Base-by-base conservation (phyloP, 2,888 invertebrate genomes). In the Aproaerema taeniolella region DNA sequence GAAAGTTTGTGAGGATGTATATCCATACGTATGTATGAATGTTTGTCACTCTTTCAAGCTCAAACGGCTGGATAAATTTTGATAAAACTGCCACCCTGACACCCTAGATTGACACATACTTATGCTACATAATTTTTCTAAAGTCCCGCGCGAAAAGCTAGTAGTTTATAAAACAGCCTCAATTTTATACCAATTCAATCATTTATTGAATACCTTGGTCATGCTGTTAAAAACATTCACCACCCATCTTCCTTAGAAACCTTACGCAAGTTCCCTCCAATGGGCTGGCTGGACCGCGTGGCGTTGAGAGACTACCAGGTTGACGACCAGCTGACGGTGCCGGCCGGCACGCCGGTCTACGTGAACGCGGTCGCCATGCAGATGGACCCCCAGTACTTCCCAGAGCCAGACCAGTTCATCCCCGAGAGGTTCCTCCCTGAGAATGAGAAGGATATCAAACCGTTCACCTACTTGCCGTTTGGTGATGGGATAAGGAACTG, bases 401-500 rank as follows among this genome's bases (percentile, higher is more conserved):
- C 87, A 0, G 73, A 89, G 6, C 89, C 89, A 0, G 51, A 62
- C 0, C 74, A 74, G 49, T 90, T 89, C 47, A 76, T 87, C 47
- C 89, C 89, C 7, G 73, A 88, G 39, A 56, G 89, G 39, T 15
- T 89, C 89, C 47, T 69, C 14, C 82, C 88, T 15, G 35, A 35
- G n/a, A 89, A 89, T 45, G 86, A 86, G 46, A 52, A 61, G 0
- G 69, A 76, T 1, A 53, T 57, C 3, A 42, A 43, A 2, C 54
- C 63, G 0, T 55, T 51, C 26, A 50, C 55, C 1, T 88, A 78
- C 42, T 43, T 85, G 43, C 88, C 89, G 0, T 89, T 89, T 45
- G 88, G 89, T 1, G 46, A 77, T 1, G 90, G 90, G 2, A 90
- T 88, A 1, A 76, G 90, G 31, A 86, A 73, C 51, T 91, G 91